Evolutionary conservation across 2,888 invertebrate genomes (phyloP).

Genomic region (Coremacera marginata): DNA sequence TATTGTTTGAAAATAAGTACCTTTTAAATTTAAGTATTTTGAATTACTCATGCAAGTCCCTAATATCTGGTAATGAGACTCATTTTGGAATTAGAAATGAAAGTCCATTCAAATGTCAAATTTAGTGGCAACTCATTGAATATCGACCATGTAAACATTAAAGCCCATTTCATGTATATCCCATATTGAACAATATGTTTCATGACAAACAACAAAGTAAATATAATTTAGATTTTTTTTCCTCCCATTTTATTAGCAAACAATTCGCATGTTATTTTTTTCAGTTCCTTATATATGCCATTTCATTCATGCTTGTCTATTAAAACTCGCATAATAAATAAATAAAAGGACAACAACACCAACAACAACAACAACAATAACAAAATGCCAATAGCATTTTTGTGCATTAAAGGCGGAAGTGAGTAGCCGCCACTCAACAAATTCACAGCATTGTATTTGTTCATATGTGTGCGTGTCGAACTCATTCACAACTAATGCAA

Average conservation of each 20-base stretch:
- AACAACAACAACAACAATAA: conserved; percentile 11
- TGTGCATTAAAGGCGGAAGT: conserved; percentile 45
- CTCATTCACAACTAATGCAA: not conserved
- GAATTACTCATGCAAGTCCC: no score
- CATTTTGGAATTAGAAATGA: no score
- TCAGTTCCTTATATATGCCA: not conserved
- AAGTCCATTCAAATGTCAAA: no score
- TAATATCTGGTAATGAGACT: no score
- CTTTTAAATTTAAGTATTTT: no score
- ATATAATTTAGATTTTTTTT: not conserved
- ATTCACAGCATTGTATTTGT: conserved; percentile 46
- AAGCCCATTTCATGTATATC: no score
- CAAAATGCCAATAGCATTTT: conserved; percentile 42
- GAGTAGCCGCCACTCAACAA: conserved; percentile 50
- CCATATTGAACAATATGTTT: no score
- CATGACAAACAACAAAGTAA: no score
- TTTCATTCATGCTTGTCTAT: conserved; percentile 25
- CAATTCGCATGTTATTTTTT: conserved; percentile 15
- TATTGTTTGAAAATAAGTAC: no score
- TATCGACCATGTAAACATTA: no score
- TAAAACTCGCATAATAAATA: not conserved
- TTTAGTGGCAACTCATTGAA: no score
- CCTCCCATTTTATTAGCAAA: conserved; percentile 17
- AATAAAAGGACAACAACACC: conserved; percentile 16
- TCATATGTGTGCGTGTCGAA: not conserved